These are phyloP conservation scores for Noctua fimbriata DNA, from an alignment of 2,888 invertebrate genomes.

Conservation along the genomic window DNA sequence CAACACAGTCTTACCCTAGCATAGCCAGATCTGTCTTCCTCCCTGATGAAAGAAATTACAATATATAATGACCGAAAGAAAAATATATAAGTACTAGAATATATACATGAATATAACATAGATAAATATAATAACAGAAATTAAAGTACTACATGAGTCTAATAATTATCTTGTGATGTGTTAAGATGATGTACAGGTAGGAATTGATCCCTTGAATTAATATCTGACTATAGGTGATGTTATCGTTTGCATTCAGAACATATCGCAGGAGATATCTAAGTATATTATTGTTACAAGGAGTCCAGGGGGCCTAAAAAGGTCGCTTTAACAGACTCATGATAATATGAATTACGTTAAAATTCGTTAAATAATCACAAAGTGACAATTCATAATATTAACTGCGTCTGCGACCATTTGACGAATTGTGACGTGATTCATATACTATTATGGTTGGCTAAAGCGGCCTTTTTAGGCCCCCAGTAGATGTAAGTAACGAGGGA, in stretches of 20 bases:
- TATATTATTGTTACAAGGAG: conserved; percentile 57
- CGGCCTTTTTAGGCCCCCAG: neutral
- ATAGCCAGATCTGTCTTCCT: conserved; percentile 90
- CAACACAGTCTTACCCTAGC: conserved; percentile 90
- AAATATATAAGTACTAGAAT: conserved; percentile 69
- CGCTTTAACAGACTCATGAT: neutral
- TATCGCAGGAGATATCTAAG: conserved; percentile 70
- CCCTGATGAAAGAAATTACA: conserved; percentile 90
- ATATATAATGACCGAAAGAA: conserved; percentile 76
- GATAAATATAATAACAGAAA: conserved; percentile 65
- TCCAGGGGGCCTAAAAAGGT: neutral
- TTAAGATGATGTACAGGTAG: conserved; percentile 66
- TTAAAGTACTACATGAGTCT: conserved; percentile 58
- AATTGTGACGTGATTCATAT: neutral
- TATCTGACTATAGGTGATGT: conserved; percentile 65
- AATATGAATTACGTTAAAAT: neutral
- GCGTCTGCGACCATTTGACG: neutral
- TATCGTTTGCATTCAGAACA: conserved; percentile 87
- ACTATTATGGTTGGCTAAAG: neutral
- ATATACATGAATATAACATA: conserved; percentile 70
- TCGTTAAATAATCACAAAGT: neutral
- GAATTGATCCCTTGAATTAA: conserved; percentile 56
- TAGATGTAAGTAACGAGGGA: conserved; percentile 51
- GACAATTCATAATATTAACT: neutral
- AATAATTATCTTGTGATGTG: conserved; percentile 56